phyloP scores from a whole-genome alignment of 2,888 invertebrate species.

The Chalcis sispes region DNA sequence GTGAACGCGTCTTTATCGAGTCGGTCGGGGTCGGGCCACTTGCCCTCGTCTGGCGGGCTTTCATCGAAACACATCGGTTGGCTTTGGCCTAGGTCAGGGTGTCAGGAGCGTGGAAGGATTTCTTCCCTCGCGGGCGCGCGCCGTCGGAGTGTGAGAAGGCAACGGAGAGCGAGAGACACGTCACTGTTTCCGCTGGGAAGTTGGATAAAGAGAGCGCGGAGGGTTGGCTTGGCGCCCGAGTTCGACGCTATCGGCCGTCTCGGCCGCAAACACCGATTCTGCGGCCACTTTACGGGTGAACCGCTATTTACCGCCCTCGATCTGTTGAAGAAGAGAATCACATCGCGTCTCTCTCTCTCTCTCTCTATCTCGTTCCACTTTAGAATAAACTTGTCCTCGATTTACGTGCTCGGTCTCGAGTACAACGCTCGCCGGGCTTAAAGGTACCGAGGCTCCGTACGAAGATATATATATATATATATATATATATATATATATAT shows the following conservation, averaged over 20 bases:
- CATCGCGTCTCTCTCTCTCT: not conserved
- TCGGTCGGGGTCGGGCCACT: no score
- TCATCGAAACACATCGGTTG: not conserved
- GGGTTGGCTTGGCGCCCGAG: conserved; percentile 66
- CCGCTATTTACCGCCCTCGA: conserved; percentile 51
- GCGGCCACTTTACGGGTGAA: conserved; percentile 69
- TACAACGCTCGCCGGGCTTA: no score
- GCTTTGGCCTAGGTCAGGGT: conserved; percentile 63
- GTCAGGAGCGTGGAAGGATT: conserved; percentile 62
- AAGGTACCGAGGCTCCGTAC: no score
- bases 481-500: no score
- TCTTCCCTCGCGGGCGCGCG: conserved; percentile 49
- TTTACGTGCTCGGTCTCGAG: not conserved
- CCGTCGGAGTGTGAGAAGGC: conserved; percentile 18
- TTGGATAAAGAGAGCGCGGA: conserved; percentile 58
- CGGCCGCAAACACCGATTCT: conserved; percentile 72
- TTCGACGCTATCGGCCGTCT: conserved; percentile 72
- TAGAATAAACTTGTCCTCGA: conserved; percentile 30
- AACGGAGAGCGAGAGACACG: conserved; percentile 55
- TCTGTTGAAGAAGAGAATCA: no score
- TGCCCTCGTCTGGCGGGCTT: not conserved
- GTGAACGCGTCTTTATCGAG: conserved; percentile 13
- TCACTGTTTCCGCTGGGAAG: conserved; percentile 62
- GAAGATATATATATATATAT: no score
- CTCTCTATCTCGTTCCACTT: not conserved